Evolutionary conservation across 2,113 vertebrate genomes (phyloP), one percentile per base, ranked within the genome.

Genomic region (Phyllostomus hastatus): DNA sequence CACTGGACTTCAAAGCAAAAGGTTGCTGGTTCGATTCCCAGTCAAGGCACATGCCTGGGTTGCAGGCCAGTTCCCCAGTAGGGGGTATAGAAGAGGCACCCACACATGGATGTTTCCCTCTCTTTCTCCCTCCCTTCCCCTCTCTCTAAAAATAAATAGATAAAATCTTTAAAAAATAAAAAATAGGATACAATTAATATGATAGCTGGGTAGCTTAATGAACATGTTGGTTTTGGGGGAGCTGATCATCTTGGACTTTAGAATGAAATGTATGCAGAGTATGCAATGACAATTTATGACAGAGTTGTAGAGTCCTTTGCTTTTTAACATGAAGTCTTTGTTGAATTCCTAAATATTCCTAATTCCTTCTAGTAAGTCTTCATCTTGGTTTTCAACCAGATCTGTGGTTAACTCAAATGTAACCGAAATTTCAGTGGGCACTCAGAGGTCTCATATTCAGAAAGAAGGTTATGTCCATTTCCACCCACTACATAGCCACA

Each of bases 201-300:
- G 41, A 41, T 22, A n/a, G 22, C 3, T 80, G 24, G n/a, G 38
- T n/a, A 88, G 24, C 22, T 80, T 78, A 52, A 50, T 31, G 38
- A 61, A 66, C 6, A 80, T 57, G 48, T 73, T n/a, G 41, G 26
- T 75, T 91, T 48, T 64, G 98, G 66, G 66, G 72, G 98, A 96
- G 97, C 98, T 96, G 96, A 75, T 98, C 92, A 67, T 98, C 96
- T 10, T 99, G 98, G 95, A 99, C 98, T 80, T 98, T 97, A 17
- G 98, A 99, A 59, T 98, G 98, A 88, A 99, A 98, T 85, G 98
- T 98, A 97, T 99, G 99, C 98, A 99, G 96, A 78, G 99, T 98
- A 78, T 99, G 99, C 99, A 99, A 95, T 99, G 99, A 97, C 98
- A 99, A 97, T 97, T 98, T 99, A 99, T 99, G 94, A 99, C 98